Evolutionary conservation across 1,140 invertebrate genomes (phyloP).

Genomic region (Danaus melanippus): DNA sequence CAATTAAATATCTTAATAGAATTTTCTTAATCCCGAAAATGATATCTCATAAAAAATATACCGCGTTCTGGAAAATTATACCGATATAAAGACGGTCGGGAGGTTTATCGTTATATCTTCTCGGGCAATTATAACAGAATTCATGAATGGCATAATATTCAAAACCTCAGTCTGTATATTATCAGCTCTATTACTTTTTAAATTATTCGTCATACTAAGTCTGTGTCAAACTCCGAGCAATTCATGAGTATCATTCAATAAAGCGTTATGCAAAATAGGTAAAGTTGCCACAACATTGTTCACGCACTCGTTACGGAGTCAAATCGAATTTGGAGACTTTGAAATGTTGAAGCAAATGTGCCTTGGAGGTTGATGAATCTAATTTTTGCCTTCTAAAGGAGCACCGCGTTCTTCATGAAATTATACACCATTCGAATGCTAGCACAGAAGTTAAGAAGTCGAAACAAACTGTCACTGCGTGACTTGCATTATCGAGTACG

Average conservation of each 20-base stretch:
- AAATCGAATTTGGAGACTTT: slow-evolving; percentile 44
- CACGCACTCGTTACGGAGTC: slow-evolving; percentile 46
- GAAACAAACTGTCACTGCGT: slow-evolving; percentile 62
- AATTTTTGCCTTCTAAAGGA: slow-evolving; percentile 54
- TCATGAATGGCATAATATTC: slow-evolving; percentile 38
- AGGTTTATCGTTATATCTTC: slow-evolving; percentile 51
- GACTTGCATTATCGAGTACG: slow-evolving; percentile 61
- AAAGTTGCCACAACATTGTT: slow-evolving; percentile 48
- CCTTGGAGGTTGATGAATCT: slow-evolving; percentile 55
- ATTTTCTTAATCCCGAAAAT: no score
- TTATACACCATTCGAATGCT: slow-evolving; percentile 60
- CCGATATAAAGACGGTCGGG: slow-evolving; percentile 42
- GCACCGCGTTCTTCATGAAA: slow-evolving; percentile 58
- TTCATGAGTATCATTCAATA: slow-evolving; percentile 21
- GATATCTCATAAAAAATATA: slow-evolving; percentile 33
- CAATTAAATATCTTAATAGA: no score
- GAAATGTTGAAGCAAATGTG: slow-evolving; percentile 48
- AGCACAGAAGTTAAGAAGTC: slow-evolving; percentile 56
- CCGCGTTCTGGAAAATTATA: slow-evolving; percentile 43
- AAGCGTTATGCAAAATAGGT: slow-evolving; percentile 42
- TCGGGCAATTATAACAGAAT: slow-evolving; percentile 30
- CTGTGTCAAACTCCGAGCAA: slow-evolving; percentile 11
- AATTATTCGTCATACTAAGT: slow-evolving; percentile 22
- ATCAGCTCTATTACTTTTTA: slow-evolving; percentile 18
- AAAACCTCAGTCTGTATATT: slow-evolving; percentile 3